A percentile compares a stretch with the other conserved stretches of the same genome.
These are phyloP conservation scores for Vollenhovia emeryi DNA, from an alignment of 1,140 invertebrate species.

Conservation along the genomic window DNA sequence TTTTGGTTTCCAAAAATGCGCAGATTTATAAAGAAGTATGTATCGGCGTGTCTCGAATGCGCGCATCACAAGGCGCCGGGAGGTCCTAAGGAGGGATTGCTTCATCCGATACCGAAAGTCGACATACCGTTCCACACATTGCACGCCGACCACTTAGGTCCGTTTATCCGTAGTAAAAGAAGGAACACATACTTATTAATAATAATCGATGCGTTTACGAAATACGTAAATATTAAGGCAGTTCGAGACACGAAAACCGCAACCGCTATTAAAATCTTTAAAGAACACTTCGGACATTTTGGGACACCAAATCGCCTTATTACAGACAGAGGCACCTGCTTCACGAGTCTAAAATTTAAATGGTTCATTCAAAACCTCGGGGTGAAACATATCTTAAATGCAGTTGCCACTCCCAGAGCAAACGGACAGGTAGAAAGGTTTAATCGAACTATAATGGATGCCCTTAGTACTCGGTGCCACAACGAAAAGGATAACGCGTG, in stretches of 20 bases:
- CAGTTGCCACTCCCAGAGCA: conserved; percentile 72
- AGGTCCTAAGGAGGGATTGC: conserved; percentile 52
- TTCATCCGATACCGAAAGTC: conserved; percentile 72
- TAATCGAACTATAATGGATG: conserved; percentile 21
- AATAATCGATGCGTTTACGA: conserved; percentile 67
- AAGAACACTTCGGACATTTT: conserved; percentile 55
- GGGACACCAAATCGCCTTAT: conserved; percentile 70
- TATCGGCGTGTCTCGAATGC: conserved; percentile 69
- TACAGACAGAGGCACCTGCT: conserved; percentile 74
- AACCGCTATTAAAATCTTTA: conserved; percentile 54
- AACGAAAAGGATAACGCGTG: not conserved
- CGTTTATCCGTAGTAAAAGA: conserved; percentile 66
- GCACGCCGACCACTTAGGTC: conserved; percentile 72
- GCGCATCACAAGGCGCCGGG: conserved; percentile 61
- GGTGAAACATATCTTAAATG: conserved; percentile 75
- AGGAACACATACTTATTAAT: conserved; percentile 64
- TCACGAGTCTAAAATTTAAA: conserved; percentile 71
- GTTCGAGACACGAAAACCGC: conserved; percentile 68
- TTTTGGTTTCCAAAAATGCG: conserved; percentile 78
- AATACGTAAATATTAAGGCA: conserved; percentile 53
- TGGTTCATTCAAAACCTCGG: conserved; percentile 63
- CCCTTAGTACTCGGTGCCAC: not conserved
- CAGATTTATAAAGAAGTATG: conserved; percentile 72
- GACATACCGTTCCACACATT: conserved; percentile 64
- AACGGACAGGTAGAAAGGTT: conserved; percentile 66